A percentile compares a stretch with the other conserved stretches of the same genome.
These are phyloP conservation scores for Acanthosepion lycidas DNA, from an alignment of 2,888 invertebrate species.

Conservation along the genomic window DNA sequence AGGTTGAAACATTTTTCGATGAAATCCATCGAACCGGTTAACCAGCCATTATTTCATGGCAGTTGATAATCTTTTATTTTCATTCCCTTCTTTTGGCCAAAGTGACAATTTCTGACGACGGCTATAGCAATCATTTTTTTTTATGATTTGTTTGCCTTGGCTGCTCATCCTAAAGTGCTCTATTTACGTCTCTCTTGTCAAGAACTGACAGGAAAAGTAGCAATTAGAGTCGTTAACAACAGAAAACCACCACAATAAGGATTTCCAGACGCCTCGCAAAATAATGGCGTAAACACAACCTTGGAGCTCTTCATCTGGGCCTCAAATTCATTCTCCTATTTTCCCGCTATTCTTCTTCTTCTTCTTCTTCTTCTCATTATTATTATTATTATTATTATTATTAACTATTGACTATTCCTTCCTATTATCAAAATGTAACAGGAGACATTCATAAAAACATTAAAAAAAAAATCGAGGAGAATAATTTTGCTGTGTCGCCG, in stretches of 20 bases:
- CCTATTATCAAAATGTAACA: too few relatives aligned
- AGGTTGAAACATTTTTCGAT: too few relatives aligned
- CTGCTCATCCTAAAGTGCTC: background rate
- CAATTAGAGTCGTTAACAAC: background rate
- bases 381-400: too few relatives aligned
- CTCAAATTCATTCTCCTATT: background rate
- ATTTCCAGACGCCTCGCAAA: background rate
- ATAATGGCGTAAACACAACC: background rate
- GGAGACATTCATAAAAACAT: too few relatives aligned
- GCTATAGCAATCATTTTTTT: background rate
- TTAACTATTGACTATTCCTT: too few relatives aligned
- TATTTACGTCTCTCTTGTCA: background rate
- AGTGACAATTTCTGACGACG: background rate
- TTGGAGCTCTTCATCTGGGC: background rate
- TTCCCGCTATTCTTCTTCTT: too few relatives aligned
- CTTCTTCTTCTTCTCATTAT: too few relatives aligned
- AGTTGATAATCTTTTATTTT: too few relatives aligned
- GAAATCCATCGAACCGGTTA: too few relatives aligned
- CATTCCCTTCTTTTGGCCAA: background rate
- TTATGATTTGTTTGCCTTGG: background rate
- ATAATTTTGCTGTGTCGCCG: too few relatives aligned
- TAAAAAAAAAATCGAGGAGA: too few relatives aligned
- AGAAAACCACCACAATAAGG: background rate
- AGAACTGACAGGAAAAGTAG: background rate
- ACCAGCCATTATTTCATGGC: too few relatives aligned